Percentiles rank a stretch among this genome's conserved stretches.
phyloP scores from a whole-genome alignment of 2,888 invertebrate genomes.

The Cylloceria caligata region DNA sequence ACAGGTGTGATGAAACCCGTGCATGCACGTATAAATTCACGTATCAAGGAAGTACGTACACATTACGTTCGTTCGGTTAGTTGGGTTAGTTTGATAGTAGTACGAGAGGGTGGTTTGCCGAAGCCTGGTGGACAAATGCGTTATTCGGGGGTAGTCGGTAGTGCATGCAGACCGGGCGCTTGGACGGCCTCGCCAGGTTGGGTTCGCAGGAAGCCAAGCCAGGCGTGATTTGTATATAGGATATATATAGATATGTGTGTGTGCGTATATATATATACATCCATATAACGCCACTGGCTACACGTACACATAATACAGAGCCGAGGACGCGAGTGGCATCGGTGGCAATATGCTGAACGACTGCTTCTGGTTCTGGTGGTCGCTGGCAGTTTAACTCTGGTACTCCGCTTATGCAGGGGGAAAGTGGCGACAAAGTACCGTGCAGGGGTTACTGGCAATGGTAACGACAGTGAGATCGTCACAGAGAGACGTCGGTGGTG shows the following conservation, averaged over 20 bases:
- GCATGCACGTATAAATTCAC: constrained; percentile 50
- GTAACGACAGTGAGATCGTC: constrained; percentile 43
- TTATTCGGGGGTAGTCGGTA: constrained; percentile 39
- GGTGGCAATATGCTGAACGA: constrained; percentile 42
- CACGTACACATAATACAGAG: constrained; percentile 11
- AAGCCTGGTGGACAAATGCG: constrained; percentile 45
- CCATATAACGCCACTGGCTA: background rate
- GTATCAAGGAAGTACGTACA: constrained; percentile 60
- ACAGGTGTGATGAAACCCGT: background rate
- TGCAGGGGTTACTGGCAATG: constrained; percentile 1
- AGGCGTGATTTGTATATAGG: constrained; percentile 61
- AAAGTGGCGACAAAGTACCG: constrained; percentile 56
- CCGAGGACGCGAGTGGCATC: background rate
- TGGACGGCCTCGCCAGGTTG: constrained; percentile 39
- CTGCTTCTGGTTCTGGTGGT: constrained; percentile 25
- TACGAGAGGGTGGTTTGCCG: constrained; percentile 59
- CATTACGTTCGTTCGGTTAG: constrained; percentile 64
- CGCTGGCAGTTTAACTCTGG: constrained; percentile 27
- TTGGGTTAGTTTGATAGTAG: constrained; percentile 51
- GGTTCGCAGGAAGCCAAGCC: constrained; percentile 63
- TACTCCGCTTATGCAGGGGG: constrained; percentile 4
- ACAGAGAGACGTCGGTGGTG: constrained; percentile 48
- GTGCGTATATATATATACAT: background rate
- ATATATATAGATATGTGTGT: constrained; percentile 25
- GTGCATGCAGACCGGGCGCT: constrained; percentile 17